Percentiles rank a stretch among this genome's conserved stretches.
These are phyloP conservation scores for Talpa occidentalis DNA, from an alignment of 2,113 vertebrate species.

Conservation along the genomic window DNA sequence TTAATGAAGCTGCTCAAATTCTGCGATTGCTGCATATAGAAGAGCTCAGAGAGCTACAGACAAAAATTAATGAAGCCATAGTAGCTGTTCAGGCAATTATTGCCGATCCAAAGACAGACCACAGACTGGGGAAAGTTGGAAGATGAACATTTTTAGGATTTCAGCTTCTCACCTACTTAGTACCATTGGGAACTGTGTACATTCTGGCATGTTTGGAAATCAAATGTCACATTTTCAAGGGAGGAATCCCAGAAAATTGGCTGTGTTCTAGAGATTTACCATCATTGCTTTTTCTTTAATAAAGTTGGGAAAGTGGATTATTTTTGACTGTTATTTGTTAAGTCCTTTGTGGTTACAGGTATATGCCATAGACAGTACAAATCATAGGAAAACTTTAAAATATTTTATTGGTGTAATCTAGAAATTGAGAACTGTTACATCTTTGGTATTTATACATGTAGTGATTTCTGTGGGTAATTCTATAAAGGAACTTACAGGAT, in stretches of 20 bases:
- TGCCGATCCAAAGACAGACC: slow-evolving; percentile 98
- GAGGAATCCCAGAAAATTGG: slow-evolving; percentile 74
- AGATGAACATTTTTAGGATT: slow-evolving; percentile 88
- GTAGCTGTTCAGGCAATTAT: slow-evolving; percentile 98
- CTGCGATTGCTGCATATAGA: slow-evolving; percentile 97
- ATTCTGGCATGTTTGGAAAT: slow-evolving; percentile 73
- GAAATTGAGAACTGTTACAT: slow-evolving; percentile 82
- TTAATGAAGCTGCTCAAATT: slow-evolving; percentile 97
- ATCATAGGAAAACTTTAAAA: slow-evolving; percentile 74
- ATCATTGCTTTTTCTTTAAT: slow-evolving; percentile 82
- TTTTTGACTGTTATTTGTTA: slow-evolving; percentile 49
- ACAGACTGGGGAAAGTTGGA: slow-evolving; percentile 98
- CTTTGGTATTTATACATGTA: slow-evolving; percentile 80
- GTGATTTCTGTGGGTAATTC: slow-evolving; percentile 64
- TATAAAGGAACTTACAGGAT: slow-evolving; percentile 78
- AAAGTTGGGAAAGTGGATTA: slow-evolving; percentile 75
- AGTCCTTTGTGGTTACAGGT: slow-evolving; percentile 18
- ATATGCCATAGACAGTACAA: neutral
- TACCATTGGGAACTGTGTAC: slow-evolving; percentile 10
- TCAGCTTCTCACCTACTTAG: slow-evolving; percentile 45
- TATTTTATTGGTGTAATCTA: slow-evolving; percentile 84
- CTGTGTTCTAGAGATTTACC: slow-evolving; percentile 63
- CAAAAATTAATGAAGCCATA: slow-evolving; percentile 97
- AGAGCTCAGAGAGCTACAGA: slow-evolving; percentile 97
- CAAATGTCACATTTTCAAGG: slow-evolving; percentile 70